Evolutionary conservation across 1,140 invertebrate genomes (phyloP).

Genomic region (Mizuhopecten yessoensis): DNA sequence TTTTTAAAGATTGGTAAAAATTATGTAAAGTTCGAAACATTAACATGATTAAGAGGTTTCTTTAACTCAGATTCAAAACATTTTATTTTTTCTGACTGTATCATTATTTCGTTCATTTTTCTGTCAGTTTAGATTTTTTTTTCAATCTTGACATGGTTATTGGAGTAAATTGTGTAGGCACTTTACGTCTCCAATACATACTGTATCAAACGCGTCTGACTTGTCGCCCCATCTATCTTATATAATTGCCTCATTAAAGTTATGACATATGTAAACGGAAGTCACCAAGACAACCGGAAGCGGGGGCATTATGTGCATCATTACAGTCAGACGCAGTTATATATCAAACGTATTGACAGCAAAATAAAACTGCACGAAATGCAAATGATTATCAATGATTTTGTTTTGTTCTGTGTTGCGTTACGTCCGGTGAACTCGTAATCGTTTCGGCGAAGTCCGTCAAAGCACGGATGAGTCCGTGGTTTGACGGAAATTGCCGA

Average conservation of each 20-base stretch:
- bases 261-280: neutral
- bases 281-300: neutral
- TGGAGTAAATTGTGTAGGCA: neutral
- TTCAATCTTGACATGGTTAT: neutral
- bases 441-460: neutral
- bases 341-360: neutral
- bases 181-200: neutral
- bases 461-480: neutral
- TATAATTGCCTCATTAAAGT: neutral
- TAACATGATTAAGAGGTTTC: no score
- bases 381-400: neutral
- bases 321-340: neutral
- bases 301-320: neutral
- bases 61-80: no score
- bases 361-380: neutral
- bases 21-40: no score
- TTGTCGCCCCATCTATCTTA: neutral
- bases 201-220: neutral
- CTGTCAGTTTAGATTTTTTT: no score
- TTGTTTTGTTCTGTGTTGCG: neutral
- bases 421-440: neutral
- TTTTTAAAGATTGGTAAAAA: no score
- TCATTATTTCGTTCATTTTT: no score
- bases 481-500: neutral
- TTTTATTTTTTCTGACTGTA: no score